Percentiles rank a stretch among this genome's conserved stretches.
These are phyloP conservation scores for Anomalospiza imberbis DNA, from an alignment of 2,797 vertebrate genomes.

Conservation along the genomic window DNA sequence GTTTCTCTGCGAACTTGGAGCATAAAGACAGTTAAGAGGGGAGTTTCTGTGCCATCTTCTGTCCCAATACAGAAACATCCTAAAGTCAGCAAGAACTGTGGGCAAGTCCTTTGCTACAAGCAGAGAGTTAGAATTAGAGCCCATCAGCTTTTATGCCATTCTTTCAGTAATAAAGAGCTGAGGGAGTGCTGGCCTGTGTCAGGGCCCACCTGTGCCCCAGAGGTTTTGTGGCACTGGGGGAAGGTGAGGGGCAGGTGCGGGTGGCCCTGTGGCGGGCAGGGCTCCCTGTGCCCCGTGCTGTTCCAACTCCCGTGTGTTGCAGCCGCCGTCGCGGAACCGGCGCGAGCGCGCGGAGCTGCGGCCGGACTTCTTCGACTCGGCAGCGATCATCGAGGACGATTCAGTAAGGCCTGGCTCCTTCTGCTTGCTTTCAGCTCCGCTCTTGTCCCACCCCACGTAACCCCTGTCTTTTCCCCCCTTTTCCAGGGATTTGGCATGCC, in stretches of 20 bases:
- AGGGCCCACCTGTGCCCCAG: neutral
- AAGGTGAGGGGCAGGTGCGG: neutral
- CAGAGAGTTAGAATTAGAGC: neutral
- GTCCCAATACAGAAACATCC: neutral
- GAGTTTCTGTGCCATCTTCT: neutral
- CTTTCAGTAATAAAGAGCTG: accelerated
- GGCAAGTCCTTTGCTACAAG: neutral
- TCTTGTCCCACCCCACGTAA: accelerated
- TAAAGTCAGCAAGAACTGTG: neutral
- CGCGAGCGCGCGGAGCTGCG: conserved; percentile 95
- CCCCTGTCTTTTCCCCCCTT: conserved; percentile 1
- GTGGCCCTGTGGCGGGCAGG: neutral
- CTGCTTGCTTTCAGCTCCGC: neutral
- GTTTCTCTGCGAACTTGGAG: neutral
- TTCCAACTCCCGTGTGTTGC: conserved; percentile 12
- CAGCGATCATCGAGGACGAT: conserved; percentile 99
- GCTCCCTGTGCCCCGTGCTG: neutral
- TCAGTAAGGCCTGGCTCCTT: conserved; percentile 80
- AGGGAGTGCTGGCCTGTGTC: neutral
- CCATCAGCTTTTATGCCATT: neutral
- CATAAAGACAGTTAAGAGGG: neutral
- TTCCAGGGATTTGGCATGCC: conserved; percentile 96
- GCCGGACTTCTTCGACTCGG: conserved; percentile 99
- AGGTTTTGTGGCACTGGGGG: neutral
- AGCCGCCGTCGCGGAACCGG: conserved; percentile 99